Evolutionary conservation across 2,113 vertebrate species (phyloP), one percentile per base, ranked within the genome.

Genomic region (Xiphophorus couchianus): DNA sequence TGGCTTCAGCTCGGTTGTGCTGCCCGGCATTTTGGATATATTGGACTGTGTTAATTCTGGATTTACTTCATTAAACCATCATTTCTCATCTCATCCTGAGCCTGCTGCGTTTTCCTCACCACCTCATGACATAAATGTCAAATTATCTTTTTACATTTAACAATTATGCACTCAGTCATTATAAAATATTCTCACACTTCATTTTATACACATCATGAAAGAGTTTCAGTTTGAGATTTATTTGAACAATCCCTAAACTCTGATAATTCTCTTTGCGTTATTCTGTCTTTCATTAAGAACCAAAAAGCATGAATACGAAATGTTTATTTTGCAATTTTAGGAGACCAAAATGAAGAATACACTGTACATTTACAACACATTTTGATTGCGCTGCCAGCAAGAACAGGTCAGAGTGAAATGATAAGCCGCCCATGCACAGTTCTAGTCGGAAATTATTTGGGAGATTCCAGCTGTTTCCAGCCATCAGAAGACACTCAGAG

Each of bases 181-280:
- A 76, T 74, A 82, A 85, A 76, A 86, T 76, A 78, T 66, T 83
- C 83, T 89, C 81, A 89, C 84, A 58, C 54, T 35, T 62, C 60
- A 74, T 74, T 86, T 88, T 79, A 71, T 66, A 89, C 91, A 92
- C 86, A 77, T 78, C 86, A 90, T 71, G 37, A 5, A 73, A 64
- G 65, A 80, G 70, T 66, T 74, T 62, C 73, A 73, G 51, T 80
- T 88, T 80, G 37, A 27, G 48, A 65, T 62, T 72, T 48, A 74
- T 2, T 13, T 79, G 82, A 75, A 76, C 33, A 11, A 3, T 51
- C 42, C 58, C 69, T 62, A 73, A 27, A 60, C 78, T 75, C 31
- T 71, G 71, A 64, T 62, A 31, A 25, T 35, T 39, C 54, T 62
- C 30, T 69, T 62, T 80, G 69, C 30, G 62, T 71, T 42, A 73